Evolutionary conservation across 1,140 invertebrate genomes (phyloP).

Genomic region (Bursaphelenchus mucronatus): DNA sequence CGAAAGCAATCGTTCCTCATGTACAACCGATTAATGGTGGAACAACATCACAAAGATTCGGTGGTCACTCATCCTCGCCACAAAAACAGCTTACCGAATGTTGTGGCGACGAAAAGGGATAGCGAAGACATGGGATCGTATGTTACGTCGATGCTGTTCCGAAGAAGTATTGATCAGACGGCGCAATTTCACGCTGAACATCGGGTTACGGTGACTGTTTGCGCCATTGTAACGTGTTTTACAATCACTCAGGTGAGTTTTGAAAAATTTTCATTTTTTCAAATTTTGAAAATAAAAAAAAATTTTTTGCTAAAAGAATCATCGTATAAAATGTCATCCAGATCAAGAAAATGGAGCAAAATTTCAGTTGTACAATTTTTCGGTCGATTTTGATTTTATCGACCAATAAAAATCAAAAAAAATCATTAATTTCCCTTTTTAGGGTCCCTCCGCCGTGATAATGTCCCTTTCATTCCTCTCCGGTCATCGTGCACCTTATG

Average conservation of each 20-base stretch:
- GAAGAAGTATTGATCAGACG: constrained; percentile 40
- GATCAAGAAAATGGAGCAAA: too few species aligned
- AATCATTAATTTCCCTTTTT: too few species aligned
- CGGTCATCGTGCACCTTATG: constrained; percentile 21
- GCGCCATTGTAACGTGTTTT: constrained; percentile 29
- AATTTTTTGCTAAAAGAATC: too few species aligned
- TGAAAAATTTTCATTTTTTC: constrained; percentile 10
- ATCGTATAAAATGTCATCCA: too few species aligned
- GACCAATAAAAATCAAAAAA: too few species aligned
- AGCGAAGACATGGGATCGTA: constrained; percentile 3
- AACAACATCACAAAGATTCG: constrained; percentile 22
- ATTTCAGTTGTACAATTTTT: too few species aligned
- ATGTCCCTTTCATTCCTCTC: constrained; percentile 27
- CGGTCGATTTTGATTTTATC: too few species aligned
- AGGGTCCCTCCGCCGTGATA: constrained; percentile 28
- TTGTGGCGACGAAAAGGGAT: background rate
- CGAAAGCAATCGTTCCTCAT: constrained; percentile 40
- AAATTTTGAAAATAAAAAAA: background rate
- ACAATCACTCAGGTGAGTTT: constrained; percentile 26
- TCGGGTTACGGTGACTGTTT: constrained; percentile 36
- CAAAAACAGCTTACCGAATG: constrained; percentile 16
- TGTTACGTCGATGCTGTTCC: constrained; percentile 21
- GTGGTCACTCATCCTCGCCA: constrained; percentile 5
- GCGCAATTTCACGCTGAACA: constrained; percentile 43
- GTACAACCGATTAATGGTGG: constrained; percentile 31